phyloP scores from a whole-genome alignment of 1,140 invertebrate species.

The Nylanderia fulva region DNA sequence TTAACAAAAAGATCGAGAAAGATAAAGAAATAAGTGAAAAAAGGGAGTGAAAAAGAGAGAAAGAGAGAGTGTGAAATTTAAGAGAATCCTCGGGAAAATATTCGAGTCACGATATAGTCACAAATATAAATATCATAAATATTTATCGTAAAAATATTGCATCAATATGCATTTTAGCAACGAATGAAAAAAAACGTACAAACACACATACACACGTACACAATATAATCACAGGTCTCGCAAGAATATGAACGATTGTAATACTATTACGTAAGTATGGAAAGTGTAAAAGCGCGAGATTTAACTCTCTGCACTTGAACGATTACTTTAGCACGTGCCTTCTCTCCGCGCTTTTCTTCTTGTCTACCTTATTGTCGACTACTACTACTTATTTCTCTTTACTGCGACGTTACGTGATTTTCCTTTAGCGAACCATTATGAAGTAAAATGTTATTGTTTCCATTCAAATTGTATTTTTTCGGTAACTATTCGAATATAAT shows the following conservation, averaged over 20 bases:
- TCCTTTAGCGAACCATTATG: neutral
- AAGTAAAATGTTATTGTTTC: neutral
- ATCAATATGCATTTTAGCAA: neutral
- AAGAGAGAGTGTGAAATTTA: neutral
- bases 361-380: neutral
- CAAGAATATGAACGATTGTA: conserved; percentile 27
- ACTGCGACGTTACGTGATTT: conserved; percentile 14
- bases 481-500: neutral
- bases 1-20: neutral
- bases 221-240: conserved; percentile 5
- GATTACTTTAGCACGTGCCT: conserved; percentile 78
- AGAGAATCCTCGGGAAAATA: neutral
- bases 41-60: too few relatives aligned
- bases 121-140: too few relatives aligned
- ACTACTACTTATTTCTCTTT: conserved; percentile 57
- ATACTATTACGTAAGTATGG: neutral
- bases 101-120: too few relatives aligned
- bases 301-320: conserved; percentile 77
- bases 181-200: neutral
- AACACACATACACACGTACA: too few relatives aligned
- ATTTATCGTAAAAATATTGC: neutral
- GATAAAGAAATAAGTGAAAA: neutral
- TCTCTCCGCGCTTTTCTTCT: conserved; percentile 29
- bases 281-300: conserved; percentile 46
- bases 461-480: neutral